Base-by-base conservation (phyloP, 2,113 vertebrate genomes). In the Megatriorchis doriae region DNA sequence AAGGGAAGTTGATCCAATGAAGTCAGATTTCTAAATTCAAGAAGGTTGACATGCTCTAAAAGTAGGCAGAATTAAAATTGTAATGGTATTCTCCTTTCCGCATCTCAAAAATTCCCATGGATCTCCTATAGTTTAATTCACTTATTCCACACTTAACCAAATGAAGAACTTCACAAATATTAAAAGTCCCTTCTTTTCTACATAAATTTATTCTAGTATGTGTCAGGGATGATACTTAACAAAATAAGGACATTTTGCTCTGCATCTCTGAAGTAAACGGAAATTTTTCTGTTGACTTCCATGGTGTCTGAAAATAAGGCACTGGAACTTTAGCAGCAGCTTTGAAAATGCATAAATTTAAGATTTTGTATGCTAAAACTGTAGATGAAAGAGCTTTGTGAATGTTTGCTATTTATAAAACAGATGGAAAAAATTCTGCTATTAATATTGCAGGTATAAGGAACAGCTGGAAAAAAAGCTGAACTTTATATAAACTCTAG, bases 401-500 rank as follows among this genome's bases (percentile, higher is more conserved):
- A 72, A 75, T 48, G 8, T 25, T 95, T 87, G 12, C 2, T 75
- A 22, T 32, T 74, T 93, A 50, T 16, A 67, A 19, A 86, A 19
- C 11, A 67, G 26, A 74, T 56, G 10, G 48, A 81, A 75, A 63
- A 87, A 67, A 32, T 25, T 31, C 31, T 80, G 8, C 2, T 56
- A 17, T 50, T 47, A 63, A 55, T 82, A 87, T 15, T 77, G 8
- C 13, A 56, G 21, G 59, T 7, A 27, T 26, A 85, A 71, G 15
- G 45, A 75, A 65, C 0, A 0, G 21, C 14, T 79, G 16, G 9
- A 15, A 32, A 63, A 53, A 53, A 83, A 42, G 2, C 3, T 73
- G 5, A 18, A 27, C 29, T 72, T 82, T 8, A 32, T 66, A 9
- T 34, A 36, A 36, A 52, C 9, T 43, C 63, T 84, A 31, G 6